A percentile compares a stretch with the other conserved stretches of the same genome.
phyloP scores from a whole-genome alignment of 2,888 invertebrate species.

The Panzeria rudis region DNA sequence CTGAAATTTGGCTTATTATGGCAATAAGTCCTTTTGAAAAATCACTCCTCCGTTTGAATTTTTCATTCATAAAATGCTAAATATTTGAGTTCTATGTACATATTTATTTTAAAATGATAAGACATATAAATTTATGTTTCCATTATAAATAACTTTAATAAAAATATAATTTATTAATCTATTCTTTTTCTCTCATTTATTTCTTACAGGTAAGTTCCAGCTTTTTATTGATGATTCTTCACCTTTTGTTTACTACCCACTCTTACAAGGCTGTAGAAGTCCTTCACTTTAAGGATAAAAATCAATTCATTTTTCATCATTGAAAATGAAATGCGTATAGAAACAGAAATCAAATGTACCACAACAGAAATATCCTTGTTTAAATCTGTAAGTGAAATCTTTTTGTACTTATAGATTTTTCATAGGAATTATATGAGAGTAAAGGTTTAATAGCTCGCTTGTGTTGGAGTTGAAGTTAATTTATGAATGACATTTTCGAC shows the following conservation, averaged over 20 bases:
- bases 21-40: too few relatives aligned
- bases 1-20: too few relatives aligned
- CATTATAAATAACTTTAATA: background rate
- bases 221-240: background rate
- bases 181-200: background rate
- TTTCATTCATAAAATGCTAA: background rate
- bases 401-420: constrained; percentile 17
- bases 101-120: background rate
- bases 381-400: constrained; percentile 53
- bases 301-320: constrained; percentile 48
- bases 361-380: background rate
- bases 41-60: too few relatives aligned
- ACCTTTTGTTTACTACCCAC: background rate
- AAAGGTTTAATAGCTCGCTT: background rate
- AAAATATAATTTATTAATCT: constrained; percentile 12
- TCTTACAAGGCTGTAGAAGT: background rate
- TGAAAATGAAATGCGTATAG: constrained; percentile 24
- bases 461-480: background rate
- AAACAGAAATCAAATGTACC: constrained; percentile 12
- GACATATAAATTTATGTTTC: background rate
- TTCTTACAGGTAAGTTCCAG: constrained; percentile 67
- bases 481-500: too few relatives aligned
- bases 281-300: constrained; percentile 11
- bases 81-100: background rate
- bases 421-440: background rate